phyloP scores from a whole-genome alignment of 2,797 vertebrate genomes.

The Lepidocolaptes lacrymiger region DNA sequence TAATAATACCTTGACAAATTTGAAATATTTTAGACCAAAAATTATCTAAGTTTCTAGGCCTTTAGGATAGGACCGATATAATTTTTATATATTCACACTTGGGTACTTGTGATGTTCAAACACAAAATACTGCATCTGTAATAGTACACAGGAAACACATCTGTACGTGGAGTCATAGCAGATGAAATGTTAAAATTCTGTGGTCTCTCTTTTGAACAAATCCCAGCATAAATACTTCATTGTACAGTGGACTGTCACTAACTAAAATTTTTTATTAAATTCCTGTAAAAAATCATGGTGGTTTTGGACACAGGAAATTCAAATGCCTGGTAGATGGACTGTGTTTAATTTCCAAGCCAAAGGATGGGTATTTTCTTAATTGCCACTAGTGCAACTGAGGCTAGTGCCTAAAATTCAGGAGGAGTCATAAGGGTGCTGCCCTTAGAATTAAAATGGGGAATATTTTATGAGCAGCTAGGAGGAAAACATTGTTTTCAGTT shows the following conservation, averaged over 20 bases:
- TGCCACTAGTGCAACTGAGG: neutral
- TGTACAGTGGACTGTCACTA: neutral
- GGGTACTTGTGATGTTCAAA: neutral
- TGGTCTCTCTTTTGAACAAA: slow-evolving; percentile 5
- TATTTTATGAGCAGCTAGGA: neutral
- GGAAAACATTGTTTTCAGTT: neutral
- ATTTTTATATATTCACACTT: neutral
- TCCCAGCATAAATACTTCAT: neutral
- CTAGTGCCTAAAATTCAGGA: neutral
- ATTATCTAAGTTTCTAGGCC: neutral
- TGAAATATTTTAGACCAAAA: neutral
- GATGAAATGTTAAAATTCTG: neutral
- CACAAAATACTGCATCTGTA: neutral
- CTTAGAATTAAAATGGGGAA: neutral
- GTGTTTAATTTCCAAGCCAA: neutral
- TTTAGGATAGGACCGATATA: neutral
- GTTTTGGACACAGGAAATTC: neutral
- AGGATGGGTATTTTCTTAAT: neutral
- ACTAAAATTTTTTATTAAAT: neutral
- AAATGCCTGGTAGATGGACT: neutral
- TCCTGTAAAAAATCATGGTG: neutral
- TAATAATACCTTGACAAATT: neutral
- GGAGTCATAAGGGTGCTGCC: neutral
- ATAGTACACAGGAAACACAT: neutral
- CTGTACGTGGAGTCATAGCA: neutral